These are phyloP conservation scores for Pachyramphus minor DNA, from an alignment of 2,113 vertebrate genomes.

Conservation along the genomic window DNA sequence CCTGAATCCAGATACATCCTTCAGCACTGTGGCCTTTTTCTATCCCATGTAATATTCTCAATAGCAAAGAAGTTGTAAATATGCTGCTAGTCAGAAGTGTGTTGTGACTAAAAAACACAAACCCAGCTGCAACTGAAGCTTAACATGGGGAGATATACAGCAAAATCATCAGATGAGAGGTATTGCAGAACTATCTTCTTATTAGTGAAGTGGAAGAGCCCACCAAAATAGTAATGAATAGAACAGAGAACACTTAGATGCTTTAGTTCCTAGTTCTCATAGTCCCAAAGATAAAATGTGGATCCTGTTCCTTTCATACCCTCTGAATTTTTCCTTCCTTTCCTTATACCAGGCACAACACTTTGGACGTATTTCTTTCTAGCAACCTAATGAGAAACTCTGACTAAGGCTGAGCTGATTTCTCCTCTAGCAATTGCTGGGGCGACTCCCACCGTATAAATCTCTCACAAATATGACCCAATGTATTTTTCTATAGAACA, in stretches of 20 bases:
- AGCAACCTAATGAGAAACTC: background rate
- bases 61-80: background rate
- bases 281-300: background rate
- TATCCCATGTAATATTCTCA: background rate
- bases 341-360: background rate
- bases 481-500: background rate
- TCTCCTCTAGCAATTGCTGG: background rate
- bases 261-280: background rate
- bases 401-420: background rate
- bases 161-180: background rate
- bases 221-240: background rate
- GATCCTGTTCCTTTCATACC: background rate
- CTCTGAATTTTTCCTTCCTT: background rate
- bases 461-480: background rate
- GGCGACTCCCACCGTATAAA: background rate
- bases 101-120: background rate
- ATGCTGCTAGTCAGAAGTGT: background rate
- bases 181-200: background rate
- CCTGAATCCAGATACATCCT: background rate
- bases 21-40: background rate
- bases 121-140: background rate
- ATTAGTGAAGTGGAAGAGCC: background rate
- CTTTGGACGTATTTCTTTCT: background rate
- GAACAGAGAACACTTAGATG: background rate
- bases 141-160: background rate